These are phyloP conservation scores for Kryptolebias marmoratus DNA, from an alignment of 2,113 vertebrate species.

Conservation along the genomic window DNA sequence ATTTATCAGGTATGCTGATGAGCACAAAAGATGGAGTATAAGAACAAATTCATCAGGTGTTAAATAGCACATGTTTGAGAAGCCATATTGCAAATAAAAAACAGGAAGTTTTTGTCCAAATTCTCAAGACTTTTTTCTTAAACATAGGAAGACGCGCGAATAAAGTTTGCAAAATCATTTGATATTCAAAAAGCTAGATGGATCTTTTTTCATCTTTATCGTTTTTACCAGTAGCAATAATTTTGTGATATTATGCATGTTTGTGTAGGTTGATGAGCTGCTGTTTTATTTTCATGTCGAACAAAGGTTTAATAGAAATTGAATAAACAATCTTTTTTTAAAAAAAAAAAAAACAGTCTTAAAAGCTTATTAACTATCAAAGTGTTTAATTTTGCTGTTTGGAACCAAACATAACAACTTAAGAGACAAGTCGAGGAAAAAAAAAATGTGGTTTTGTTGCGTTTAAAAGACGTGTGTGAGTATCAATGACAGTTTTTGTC, in stretches of 20 bases:
- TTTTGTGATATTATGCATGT: too few relatives aligned
- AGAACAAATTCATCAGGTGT: too few relatives aligned
- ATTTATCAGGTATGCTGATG: too few relatives aligned
- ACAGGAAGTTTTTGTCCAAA: neutral
- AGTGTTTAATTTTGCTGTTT: neutral
- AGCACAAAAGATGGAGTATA: too few relatives aligned
- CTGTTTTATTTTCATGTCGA: neutral
- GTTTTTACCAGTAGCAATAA: too few relatives aligned
- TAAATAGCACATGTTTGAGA: neutral
- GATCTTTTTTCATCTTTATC: too few relatives aligned
- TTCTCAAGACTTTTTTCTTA: too few relatives aligned
- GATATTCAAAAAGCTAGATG: neutral
- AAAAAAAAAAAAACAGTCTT: neutral
- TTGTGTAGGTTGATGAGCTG: neutral
- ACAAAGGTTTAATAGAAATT: neutral
- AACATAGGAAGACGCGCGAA: neutral
- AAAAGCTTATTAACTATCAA: neutral
- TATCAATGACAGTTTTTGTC: neutral
- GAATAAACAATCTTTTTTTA: neutral
- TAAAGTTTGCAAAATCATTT: neutral
- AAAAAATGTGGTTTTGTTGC: neutral
- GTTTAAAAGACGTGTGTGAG: neutral
- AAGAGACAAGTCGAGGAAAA: neutral
- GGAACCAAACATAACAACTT: slow-evolving; percentile 7
- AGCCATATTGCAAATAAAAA: neutral